Evolutionary conservation across 53 echinoderm and acorn worm species (phyloP).

Genomic region (Crossaster papposus): DNA sequence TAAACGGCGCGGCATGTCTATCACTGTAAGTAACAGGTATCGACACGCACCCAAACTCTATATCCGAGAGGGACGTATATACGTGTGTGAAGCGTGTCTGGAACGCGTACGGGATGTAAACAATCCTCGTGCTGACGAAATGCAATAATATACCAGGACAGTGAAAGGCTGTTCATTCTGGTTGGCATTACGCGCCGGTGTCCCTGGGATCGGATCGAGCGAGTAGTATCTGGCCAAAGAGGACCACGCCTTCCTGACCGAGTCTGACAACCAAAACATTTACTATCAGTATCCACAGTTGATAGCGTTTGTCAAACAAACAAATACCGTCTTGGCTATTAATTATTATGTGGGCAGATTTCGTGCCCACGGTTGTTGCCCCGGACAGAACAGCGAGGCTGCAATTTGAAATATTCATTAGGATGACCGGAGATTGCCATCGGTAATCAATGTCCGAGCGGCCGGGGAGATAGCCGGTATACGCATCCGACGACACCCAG

Average conservation of each 20-base stretch:
- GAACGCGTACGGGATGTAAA: background rate
- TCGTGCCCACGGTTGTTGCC: background rate
- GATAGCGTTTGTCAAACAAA: background rate
- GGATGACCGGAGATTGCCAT: slow-evolving; percentile 4
- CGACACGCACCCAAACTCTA: background rate
- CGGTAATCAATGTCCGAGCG: slow-evolving; percentile 4
- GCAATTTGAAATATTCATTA: slow-evolving; percentile 2
- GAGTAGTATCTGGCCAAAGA: too few relatives aligned
- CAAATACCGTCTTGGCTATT: background rate
- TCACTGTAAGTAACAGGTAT: too few relatives aligned
- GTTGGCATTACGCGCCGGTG: too few relatives aligned
- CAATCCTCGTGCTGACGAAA: background rate
- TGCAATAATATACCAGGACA: background rate
- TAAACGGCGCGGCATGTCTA: background rate
- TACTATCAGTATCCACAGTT: background rate
- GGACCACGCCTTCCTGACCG: too few relatives aligned
- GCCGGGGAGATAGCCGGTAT: background rate
- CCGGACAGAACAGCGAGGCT: background rate
- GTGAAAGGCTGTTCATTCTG: background rate
- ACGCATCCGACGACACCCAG: background rate
- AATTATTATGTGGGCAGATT: too few relatives aligned
- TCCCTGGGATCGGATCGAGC: too few relatives aligned
- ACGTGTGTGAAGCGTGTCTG: background rate
- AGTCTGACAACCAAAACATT: background rate
- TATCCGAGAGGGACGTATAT: background rate